Evolutionary conservation across 2,888 invertebrate genomes (phyloP), one percentile per base, ranked within the genome.

Genomic region (Byasa hedistus): DNA sequence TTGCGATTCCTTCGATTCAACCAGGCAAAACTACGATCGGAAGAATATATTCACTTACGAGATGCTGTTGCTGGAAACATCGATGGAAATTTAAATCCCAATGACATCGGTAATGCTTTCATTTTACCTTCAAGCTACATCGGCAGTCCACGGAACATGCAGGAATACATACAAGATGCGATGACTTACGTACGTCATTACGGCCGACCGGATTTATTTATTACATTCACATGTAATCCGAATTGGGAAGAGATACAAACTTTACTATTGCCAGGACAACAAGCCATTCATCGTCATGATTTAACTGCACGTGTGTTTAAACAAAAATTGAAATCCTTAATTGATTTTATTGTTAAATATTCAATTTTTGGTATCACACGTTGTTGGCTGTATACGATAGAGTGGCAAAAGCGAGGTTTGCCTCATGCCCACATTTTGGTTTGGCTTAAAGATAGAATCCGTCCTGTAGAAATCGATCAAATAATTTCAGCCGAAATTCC

Each of bases 401-500:
- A 32, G 32, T 32, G 32, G 32, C 32, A 32, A 32, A 32, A 32
- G 32, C 32, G 32, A 32, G 32, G 32, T 32, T 32, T n/a, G n/a
- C n/a, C n/a, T n/a, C n/a, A n/a, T n/a, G n/a, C n/a, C n/a, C n/a
- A n/a, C n/a, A n/a, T n/a, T 32, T 32, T 32, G 32, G 32, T 32
- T 61, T 51, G 27, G 5, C 48, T 68, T 22, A n/a, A 61, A 61
- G 63, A 68, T 32, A 64, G 24, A 56, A 64, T 68, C 36, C 55
- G 61, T 57, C 65, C 70, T 36, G 64, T 68, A 48, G 58, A 63
- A 59, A 64, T 70, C 8, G 64, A 70, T 61, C 27, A 59, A 44
- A 64, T 65, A 61, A 61, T 65, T 56, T 61, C 56, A n/a, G 61
- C 61, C 27, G 61, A 61, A 61, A 61, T 61, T 61, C 61, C 61